Evolutionary conservation across 2,888 invertebrate genomes (phyloP).

Genomic region (Rhagonycha lutea): DNA sequence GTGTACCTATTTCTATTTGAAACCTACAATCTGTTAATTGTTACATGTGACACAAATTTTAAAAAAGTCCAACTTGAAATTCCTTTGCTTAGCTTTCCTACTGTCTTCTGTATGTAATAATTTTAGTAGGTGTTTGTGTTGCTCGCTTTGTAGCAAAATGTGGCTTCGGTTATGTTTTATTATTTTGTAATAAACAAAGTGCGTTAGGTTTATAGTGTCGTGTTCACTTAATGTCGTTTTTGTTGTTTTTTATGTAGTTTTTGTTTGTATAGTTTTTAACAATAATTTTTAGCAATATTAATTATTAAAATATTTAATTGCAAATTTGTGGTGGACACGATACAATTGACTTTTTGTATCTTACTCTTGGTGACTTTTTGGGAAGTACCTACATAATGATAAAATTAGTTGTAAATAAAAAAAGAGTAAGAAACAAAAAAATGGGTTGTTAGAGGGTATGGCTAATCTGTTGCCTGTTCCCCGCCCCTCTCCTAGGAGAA

Average conservation of each 20-base stretch:
- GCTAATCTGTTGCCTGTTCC: slow-evolving; percentile 59
- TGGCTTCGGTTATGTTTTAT: slow-evolving; percentile 30
- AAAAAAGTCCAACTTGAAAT: slow-evolving; percentile 36
- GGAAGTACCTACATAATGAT: background rate
- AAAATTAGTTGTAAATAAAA: background rate
- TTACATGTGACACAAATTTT: slow-evolving; percentile 42
- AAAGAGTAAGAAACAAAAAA: slow-evolving; percentile 25
- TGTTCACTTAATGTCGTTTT: slow-evolving; percentile 34
- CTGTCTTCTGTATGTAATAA: slow-evolving; percentile 31
- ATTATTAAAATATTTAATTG: slow-evolving; percentile 1
- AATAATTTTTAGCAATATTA: background rate
- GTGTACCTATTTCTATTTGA: background rate
- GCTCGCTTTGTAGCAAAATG: slow-evolving; percentile 48
- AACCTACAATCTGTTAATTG: background rate
- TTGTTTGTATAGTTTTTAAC: slow-evolving; percentile 8
- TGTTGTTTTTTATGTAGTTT: slow-evolving; percentile 23
- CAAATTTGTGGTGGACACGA: slow-evolving; percentile 34
- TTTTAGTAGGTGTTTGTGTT: slow-evolving; percentile 43
- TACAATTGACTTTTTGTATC: slow-evolving; percentile 31
- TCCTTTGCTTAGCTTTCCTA: slow-evolving; percentile 47
- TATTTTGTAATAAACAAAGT: slow-evolving; percentile 31
- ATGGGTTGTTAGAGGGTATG: slow-evolving; percentile 46
- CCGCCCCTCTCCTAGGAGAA: slow-evolving; percentile 58
- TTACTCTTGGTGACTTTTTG: slow-evolving; percentile 24
- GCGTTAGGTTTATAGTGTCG: slow-evolving; percentile 38